Evolutionary conservation across 1,140 invertebrate genomes (phyloP), one percentile per base, ranked within the genome.

Genomic region (Latrodectus geometricus): DNA sequence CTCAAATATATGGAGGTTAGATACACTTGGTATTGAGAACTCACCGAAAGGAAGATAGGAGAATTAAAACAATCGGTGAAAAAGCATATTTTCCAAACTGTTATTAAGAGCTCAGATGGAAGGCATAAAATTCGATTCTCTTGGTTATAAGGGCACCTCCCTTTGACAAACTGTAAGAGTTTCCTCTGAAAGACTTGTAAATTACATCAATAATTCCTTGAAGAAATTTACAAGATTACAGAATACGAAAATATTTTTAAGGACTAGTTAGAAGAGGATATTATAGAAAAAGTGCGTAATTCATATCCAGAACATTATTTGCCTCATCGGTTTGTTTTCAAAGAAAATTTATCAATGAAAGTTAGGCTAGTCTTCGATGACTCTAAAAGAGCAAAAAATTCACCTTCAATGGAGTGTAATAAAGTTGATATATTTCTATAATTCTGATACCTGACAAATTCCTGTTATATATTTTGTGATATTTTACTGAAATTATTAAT

Each of bases 341-440:
- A 80, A 23, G 14, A 20, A 68, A 21, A 69, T 17, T 54, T 52
- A 11, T 88, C 86, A 0, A 88, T 87, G 8, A 80, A 87, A 61
- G 48, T 86, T 89, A 85, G 89, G 7, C 88, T 88, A 70, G 68
- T 91, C 61, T 90, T 90, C 17, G 56, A 88, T 75, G 88, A 8
- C 54, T 61, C 54, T 61, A 8, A 1, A 4, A 2, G 54, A 11
- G 17, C 2, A 0, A 11, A 17, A 84, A 72, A 87, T 15, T 56
- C 54, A 20, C 88, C 89, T 11, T 91, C 91, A 0, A 88, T 91
- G 11, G 92, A 92, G 5, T 35, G 5, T 5, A 35, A 35, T 35
- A 35, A 35, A 35, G 35, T 35, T 35, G 35, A 35, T 35, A 35
- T 5, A 3, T 35, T 35, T 35, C 1, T 35, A 35, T 1, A 35